phyloP scores from a whole-genome alignment of 2,113 vertebrate species.

The Ptilonorhynchus violaceus region DNA sequence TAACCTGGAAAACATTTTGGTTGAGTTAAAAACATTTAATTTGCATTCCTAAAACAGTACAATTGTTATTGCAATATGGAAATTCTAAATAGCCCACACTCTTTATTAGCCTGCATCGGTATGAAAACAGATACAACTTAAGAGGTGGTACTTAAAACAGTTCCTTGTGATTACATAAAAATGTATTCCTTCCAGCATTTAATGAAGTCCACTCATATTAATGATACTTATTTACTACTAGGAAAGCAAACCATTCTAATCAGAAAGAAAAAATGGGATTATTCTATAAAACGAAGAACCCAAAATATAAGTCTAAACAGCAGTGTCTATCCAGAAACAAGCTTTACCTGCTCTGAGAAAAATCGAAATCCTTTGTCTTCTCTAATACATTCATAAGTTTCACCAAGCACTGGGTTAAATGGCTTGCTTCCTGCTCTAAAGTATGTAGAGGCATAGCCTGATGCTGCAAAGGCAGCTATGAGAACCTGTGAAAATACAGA shows the following conservation, averaged over 20 bases:
- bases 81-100: neutral
- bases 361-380: constrained; percentile 99
- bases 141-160: neutral
- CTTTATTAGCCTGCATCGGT: neutral
- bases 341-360: constrained; percentile 93
- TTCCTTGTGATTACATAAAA: neutral
- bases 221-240: neutral
- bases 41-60: neutral
- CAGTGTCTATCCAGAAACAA: neutral
- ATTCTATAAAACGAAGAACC: neutral
- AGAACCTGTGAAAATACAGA: constrained; percentile 82
- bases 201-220: neutral
- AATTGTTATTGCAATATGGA: neutral
- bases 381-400: constrained; percentile 96
- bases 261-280: neutral
- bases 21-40: neutral
- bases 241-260: neutral
- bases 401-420: constrained; percentile 97
- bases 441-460: constrained; percentile 96
- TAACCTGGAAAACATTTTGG: constrained; percentile 82
- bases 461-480: constrained; percentile 95
- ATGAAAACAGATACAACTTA: neutral
- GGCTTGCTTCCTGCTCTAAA: constrained; percentile 99
- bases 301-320: neutral
- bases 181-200: neutral